A percentile compares a stretch with the other conserved stretches of the same genome.
These are phyloP conservation scores for Dioctria rufipes DNA, from an alignment of 2,888 invertebrate genomes.

Conservation along the genomic window DNA sequence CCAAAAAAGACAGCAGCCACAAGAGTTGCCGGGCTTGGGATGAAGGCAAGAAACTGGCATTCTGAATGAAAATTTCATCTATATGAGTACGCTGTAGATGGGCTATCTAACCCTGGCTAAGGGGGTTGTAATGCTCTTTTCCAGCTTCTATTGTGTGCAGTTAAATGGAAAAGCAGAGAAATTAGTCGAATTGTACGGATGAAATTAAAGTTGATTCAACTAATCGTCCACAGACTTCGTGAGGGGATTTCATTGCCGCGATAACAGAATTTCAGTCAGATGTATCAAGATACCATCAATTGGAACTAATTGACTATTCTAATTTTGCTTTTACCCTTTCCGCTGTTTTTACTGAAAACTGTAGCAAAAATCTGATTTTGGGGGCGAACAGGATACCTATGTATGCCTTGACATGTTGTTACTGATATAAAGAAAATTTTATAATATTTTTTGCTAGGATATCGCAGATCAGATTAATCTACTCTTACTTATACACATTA, in stretches of 20 bases:
- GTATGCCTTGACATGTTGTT: too few species aligned
- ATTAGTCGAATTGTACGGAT: slow-evolving; percentile 59
- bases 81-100: background rate
- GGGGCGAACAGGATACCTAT: background rate
- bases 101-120: background rate
- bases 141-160: slow-evolving; percentile 49
- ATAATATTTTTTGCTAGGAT: too few species aligned
- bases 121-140: slow-evolving; percentile 29
- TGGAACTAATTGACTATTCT: slow-evolving; percentile 48
- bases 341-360: background rate
- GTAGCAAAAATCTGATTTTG: too few species aligned
- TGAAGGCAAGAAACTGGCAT: slow-evolving; percentile 27
- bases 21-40: slow-evolving; percentile 13
- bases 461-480: too few species aligned
- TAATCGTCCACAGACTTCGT: slow-evolving; percentile 17
- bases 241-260: slow-evolving; percentile 19
- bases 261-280: slow-evolving; percentile 38
- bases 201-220: slow-evolving; percentile 52
- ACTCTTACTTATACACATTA: too few species aligned
- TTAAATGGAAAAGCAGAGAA: slow-evolving; percentile 61
- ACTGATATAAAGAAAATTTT: too few species aligned
- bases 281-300: slow-evolving; percentile 5
- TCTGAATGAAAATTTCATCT: slow-evolving; percentile 32
- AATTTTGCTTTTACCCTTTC: slow-evolving; percentile 29
- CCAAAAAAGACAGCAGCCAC: slow-evolving; percentile 29